Base-by-base conservation (phyloP, 2,797 vertebrate genomes). In the Ficedula albicollis region DNA sequence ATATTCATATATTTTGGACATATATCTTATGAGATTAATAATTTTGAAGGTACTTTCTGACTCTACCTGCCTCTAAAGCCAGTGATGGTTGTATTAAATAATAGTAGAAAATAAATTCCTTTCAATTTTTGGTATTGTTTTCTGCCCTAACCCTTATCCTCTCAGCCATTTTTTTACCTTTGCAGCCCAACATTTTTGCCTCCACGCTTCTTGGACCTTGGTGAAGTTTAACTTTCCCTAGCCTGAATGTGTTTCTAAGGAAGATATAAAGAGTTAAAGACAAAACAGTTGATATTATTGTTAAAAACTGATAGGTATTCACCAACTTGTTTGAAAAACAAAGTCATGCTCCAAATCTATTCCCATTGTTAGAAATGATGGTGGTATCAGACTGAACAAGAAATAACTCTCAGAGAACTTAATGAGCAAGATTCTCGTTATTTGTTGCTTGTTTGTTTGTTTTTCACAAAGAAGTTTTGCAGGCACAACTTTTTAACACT, bases 81-180 rank as follows among this genome's bases (percentile, higher is more conserved):
- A 43, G 8, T 32, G 9, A 5, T 69, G 19, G 2, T 58, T 67
- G 20, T 39, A 59, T 16, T 59, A 27, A 73, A 10, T 39, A 10
- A 29, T 43, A 63, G 44, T 19, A 43, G 41, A 59, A 52, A 1
- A 0, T 3, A 2, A 0, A 22, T 68, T 82, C 13, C 7, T 75
- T 59, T 82, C 25, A 15, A 16, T 38, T n/a, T 30, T 82, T 58
- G 21, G 2, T 44, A 9, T 19, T 32, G 14, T 48, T 63, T 44
- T 49, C 16, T 79, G 6, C 15, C 39, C 80, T n/a, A 62, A 5
- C 3, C 1, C 39, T 51, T 54, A 51, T 29, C 5, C 2, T 39
- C 11, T 49, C 14, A 78, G 36, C 4, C 10, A 23, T 12, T 30
- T 62, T n/a, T 46, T 55, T 27, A 20, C 5, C 7, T 52, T 68